Conservation (phyloP, 2,113 vertebrate genomes). For the Grantiella picta region DNA sequence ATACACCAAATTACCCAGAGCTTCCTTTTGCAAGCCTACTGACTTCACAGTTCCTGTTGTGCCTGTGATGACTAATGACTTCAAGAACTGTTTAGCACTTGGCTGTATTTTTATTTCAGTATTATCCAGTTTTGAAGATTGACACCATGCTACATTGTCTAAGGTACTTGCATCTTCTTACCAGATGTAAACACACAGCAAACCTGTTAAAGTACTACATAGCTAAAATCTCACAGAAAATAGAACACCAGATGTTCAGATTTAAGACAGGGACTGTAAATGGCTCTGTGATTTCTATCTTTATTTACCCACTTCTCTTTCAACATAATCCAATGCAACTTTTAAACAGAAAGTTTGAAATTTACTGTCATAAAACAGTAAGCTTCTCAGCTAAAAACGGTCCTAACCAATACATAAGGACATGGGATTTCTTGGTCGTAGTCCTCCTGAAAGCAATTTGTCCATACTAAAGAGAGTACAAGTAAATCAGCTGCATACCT, state of each 20-base stretch:
- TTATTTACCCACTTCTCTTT: neutral
- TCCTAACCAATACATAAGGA: rapidly evolving
- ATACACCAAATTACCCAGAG: neutral
- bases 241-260: neutral
- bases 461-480: neutral
- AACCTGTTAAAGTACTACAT: neutral
- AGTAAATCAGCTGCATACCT: neutral
- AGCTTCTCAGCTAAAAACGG: neutral
- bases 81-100: neutral
- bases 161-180: neutral
- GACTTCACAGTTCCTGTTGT: constrained; percentile 5
- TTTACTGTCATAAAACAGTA: neutral
- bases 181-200: neutral
- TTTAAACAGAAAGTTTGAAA: neutral
- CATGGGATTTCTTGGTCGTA: neutral
- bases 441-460: neutral
- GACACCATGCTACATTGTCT: neutral
- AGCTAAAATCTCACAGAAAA: neutral
- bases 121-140: neutral
- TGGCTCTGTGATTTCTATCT: neutral
- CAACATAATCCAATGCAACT: neutral
- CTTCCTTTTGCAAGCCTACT: neutral
- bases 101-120: neutral
- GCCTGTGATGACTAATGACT: neutral
- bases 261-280: neutral